phyloP scores from a whole-genome alignment of 2,113 vertebrate genomes.

The Equus przewalskii region DNA sequence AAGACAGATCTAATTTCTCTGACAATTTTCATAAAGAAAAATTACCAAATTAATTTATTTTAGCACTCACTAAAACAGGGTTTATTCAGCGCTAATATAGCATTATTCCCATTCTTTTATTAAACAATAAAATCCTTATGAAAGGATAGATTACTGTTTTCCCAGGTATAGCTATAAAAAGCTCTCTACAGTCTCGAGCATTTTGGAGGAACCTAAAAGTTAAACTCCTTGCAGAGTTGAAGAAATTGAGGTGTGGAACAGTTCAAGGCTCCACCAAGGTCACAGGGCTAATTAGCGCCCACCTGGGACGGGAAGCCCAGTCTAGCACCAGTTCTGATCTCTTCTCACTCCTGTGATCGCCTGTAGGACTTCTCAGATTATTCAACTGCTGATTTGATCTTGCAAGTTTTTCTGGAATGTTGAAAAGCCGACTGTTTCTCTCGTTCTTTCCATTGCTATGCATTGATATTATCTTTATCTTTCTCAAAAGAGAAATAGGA shows the following conservation, averaged over 20 bases:
- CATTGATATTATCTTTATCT: conserved; percentile 66
- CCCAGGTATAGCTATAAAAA: neutral
- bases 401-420: conserved; percentile 39
- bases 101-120: conserved; percentile 54
- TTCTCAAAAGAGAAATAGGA: conserved; percentile 61
- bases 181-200: neutral
- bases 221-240: neutral
- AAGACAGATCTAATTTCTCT: conserved; percentile 73
- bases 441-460: conserved; percentile 62
- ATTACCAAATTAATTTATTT: conserved; percentile 77
- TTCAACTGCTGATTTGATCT: conserved; percentile 52
- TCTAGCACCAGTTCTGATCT: neutral
- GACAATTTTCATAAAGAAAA: conserved; percentile 71
- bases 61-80: conserved; percentile 51
- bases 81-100: conserved; percentile 54
- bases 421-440: conserved; percentile 64
- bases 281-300: neutral
- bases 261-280: neutral
- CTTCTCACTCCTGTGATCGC: neutral
- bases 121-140: conserved; percentile 63
- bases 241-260: neutral
- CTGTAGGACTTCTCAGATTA: neutral
- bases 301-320: neutral
- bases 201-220: neutral
- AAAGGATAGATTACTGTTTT: conserved; percentile 43